Evolutionary conservation across 2,888 invertebrate genomes (phyloP), one percentile per base, ranked within the genome.

Genomic region (Onchidella celtica): DNA sequence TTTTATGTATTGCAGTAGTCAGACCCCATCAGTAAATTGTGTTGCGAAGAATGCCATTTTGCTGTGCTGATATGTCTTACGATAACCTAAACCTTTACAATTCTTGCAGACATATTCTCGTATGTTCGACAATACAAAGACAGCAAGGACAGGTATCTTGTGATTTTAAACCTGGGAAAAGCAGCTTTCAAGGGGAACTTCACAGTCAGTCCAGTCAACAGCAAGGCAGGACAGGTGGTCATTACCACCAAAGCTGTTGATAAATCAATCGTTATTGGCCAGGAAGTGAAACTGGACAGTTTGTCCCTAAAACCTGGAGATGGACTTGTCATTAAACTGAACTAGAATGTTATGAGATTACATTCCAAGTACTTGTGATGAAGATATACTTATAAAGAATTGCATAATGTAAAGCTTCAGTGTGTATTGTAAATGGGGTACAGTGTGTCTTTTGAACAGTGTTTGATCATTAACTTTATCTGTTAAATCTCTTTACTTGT

Each of bases 111-210:
- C 17, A 34, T 29, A 21, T 34, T 29, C 36, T 29, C 34, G 11
- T 68, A n/a, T 17, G 1, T 29, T n/a, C 68, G 24, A 9, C 68
- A 61, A 61, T 6, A 61, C 61, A 61, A 61, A 1, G 11, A 34
- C 9, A 55, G 29, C 24, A 29, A 24, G 55, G 57, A 66, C 4
- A 66, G 81, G 3, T 81, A 81, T 65, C 76, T 81, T 4, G 57
- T 81, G 14, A 61, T 47, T 36, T 14, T 81, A 17, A 81, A 81
- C 61, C 34, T 81, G 11, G 81, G 81, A 3, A 57, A 70, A 27
- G 27, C 47, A 63, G 47, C 32, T 36, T 76, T 76, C 36, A 76
- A 57, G 47, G 68, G 34, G 17, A 38, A 68, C 68, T 76, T 75
- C 81, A 59, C 61, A n/a, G 4, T 3, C 0, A 61, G 76, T 14